Percentiles rank a stretch among this genome's conserved stretches.
Evolutionary conservation across 2,888 invertebrate species (phyloP).

Genomic region (Pomacea canaliculata): DNA sequence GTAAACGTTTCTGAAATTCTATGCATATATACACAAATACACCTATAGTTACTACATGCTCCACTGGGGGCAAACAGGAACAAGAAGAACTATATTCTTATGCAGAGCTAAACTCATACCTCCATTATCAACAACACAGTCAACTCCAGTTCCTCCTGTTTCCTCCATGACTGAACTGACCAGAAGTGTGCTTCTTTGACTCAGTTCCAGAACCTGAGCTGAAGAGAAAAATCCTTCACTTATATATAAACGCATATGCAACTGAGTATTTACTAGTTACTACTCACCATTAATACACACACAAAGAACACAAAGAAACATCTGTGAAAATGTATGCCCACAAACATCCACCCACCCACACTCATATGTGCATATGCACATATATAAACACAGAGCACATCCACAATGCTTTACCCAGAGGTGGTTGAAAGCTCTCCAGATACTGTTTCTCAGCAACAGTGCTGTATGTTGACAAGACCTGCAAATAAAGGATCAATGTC

Average conservation of each 20-base stretch:
- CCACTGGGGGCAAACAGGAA: too few species aligned
- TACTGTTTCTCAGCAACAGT: constrained; percentile 68
- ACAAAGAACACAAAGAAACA: not conserved
- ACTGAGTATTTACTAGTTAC: not conserved
- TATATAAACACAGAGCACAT: too few species aligned
- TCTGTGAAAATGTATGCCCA: not conserved
- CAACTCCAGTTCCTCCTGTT: constrained; percentile 71
- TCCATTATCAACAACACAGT: constrained; percentile 71
- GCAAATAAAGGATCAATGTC: constrained; percentile 6
- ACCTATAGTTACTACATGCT: too few species aligned
- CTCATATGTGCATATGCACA: too few species aligned
- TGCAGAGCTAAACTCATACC: constrained; percentile 41
- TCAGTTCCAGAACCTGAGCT: constrained; percentile 69
- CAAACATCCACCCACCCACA: too few species aligned
- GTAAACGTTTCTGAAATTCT: too few species aligned
- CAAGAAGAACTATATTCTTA: too few species aligned
- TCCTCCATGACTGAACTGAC: constrained; percentile 70
- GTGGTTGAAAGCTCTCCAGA: constrained; percentile 64
- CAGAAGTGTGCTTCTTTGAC: constrained; percentile 61
- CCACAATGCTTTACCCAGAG: constrained; percentile 48
- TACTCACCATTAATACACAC: not conserved
- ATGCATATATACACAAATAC: too few species aligned
- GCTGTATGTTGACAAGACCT: constrained; percentile 68
- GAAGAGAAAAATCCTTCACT: constrained; percentile 7
- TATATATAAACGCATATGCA: not conserved